phyloP scores from a whole-genome alignment of 2,797 vertebrate genomes.

The Sebastes diaconus region DNA sequence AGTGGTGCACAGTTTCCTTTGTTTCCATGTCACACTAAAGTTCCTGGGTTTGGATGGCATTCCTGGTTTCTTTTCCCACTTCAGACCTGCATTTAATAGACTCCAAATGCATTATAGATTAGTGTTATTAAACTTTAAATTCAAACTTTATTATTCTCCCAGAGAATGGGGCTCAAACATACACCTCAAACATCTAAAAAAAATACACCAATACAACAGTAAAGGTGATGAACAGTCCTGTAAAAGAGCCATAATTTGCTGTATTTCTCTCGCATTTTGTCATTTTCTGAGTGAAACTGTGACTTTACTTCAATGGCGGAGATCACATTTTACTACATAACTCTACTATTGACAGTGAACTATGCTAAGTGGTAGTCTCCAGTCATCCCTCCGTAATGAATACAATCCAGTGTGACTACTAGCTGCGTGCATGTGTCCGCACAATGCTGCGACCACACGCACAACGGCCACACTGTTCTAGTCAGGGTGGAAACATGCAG shows the following conservation, averaged over 20 bases:
- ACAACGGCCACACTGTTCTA: conserved; percentile 68
- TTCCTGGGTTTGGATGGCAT: not conserved
- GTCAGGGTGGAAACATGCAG: conserved; percentile 66
- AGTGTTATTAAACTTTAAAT: not conserved
- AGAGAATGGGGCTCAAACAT: not conserved
- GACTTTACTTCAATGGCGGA: not conserved
- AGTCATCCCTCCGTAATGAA: conserved; percentile 42
- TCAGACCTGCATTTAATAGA: not conserved
- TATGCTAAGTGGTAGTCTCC: conserved; percentile 13
- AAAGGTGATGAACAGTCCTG: not conserved
- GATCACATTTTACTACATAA: not conserved
- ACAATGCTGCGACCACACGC: conserved; percentile 43
- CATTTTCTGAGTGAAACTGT: not conserved
- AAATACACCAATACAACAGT: not conserved
- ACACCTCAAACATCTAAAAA: not conserved
- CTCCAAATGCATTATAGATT: not conserved
- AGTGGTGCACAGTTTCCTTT: conserved; percentile 7
- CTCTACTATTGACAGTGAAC: conserved; percentile 4
- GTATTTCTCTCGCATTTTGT: not conserved
- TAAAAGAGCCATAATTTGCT: not conserved
- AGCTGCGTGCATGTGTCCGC: conserved; percentile 44
- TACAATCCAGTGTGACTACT: conserved; percentile 47
- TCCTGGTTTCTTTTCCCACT: not conserved
- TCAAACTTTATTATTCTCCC: not conserved
- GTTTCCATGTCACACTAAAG: conserved; percentile 7